These are phyloP conservation scores for Euphonia xanthogaster DNA, from an alignment of 2,797 vertebrate species.

Conservation along the genomic window DNA sequence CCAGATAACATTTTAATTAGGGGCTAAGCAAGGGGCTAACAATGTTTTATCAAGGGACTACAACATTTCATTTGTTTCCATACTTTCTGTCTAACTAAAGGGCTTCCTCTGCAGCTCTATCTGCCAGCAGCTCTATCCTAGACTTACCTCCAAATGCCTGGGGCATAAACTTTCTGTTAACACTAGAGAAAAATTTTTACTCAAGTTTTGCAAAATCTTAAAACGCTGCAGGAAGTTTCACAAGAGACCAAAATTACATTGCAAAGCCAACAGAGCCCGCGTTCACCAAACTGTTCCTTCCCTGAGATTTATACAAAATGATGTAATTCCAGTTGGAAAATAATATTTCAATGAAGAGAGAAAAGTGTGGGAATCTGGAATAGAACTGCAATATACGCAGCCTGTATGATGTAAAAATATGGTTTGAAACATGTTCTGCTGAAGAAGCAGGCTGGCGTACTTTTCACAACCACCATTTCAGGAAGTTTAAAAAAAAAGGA, in stretches of 20 bases:
- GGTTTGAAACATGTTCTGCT: not conserved
- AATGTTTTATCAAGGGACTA: not conserved
- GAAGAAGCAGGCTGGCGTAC: not conserved
- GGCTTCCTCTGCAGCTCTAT: not conserved
- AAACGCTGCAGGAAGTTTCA: fast-evolving
- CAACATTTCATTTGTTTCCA: not conserved
- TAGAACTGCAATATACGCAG: not conserved
- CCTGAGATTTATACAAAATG: not conserved
- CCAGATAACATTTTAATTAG: not conserved
- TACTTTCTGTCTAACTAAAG: not conserved
- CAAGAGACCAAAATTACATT: not conserved
- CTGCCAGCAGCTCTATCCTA: not conserved
- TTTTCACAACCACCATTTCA: not conserved
- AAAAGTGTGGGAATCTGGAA: not conserved
- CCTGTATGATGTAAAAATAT: not conserved
- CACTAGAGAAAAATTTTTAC: not conserved
- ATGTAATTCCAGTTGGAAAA: not conserved
- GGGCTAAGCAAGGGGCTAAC: not conserved
- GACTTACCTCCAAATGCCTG: not conserved
- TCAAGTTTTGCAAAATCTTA: not conserved
- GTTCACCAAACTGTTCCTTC: not conserved
- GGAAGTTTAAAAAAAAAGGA: not conserved
- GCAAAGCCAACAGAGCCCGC: not conserved
- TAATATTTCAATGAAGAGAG: not conserved
- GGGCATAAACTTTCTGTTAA: not conserved